Conservation (phyloP, 2,113 vertebrate genomes). For the Cephalophus harveyi region DNA sequence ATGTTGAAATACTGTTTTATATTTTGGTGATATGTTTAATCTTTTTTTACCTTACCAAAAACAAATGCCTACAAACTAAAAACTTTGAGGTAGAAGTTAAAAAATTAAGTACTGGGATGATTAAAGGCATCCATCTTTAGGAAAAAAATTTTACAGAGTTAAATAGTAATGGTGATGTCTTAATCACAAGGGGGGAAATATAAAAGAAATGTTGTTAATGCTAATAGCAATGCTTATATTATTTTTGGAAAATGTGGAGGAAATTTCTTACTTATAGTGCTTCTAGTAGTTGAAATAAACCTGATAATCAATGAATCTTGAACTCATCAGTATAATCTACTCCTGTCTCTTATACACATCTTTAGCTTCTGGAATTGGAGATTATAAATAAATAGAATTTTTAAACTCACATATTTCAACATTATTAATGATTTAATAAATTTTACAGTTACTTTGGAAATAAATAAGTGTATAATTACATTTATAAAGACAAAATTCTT, state of each 20-base stretch:
- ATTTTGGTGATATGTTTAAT: constrained; percentile 66
- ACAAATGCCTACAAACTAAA: constrained; percentile 74
- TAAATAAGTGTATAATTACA: constrained; percentile 7
- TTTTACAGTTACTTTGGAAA: constrained; percentile 15
- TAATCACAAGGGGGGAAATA: neutral
- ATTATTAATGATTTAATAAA: neutral
- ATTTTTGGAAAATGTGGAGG: neutral
- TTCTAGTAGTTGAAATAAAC: neutral
- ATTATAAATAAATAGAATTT: neutral
- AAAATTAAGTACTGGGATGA: constrained; percentile 73
- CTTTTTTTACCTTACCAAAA: constrained; percentile 67
- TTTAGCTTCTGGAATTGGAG: neutral
- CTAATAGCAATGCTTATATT: neutral
- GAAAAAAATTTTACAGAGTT: neutral
- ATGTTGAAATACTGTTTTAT: constrained; percentile 65
- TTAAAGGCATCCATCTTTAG: constrained; percentile 54
- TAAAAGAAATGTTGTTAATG: neutral
- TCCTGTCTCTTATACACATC: too few relatives aligned
- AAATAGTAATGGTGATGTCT: neutral
- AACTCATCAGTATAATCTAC: neutral
- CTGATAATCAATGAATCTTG: neutral
- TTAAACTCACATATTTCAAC: constrained; percentile 10
- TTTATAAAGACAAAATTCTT: constrained; percentile 17
- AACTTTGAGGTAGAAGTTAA: constrained; percentile 60
- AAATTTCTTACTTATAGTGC: neutral